Evolutionary conservation across 2,888 invertebrate species (phyloP).

Genomic region (Heliconius aoede): DNA sequence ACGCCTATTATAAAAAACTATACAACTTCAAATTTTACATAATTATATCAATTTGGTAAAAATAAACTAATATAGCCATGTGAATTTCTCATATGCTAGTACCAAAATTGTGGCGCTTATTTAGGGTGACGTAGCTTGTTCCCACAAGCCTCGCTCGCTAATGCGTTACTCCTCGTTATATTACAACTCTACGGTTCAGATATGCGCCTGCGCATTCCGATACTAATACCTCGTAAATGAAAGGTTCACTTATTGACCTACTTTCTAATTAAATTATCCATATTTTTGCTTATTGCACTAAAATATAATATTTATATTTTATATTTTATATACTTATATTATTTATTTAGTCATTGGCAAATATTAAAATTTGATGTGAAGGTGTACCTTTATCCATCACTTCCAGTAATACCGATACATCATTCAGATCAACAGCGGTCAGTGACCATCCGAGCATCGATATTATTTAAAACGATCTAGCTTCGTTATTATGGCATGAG

Average conservation of each 20-base stretch:
- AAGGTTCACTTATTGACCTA: slow-evolving; percentile 17
- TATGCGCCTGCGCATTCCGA: slow-evolving; percentile 35
- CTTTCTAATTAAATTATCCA: slow-evolving; percentile 12
- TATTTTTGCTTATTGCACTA: not conserved
- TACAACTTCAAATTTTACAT: slow-evolving; percentile 13
- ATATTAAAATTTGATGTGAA: not conserved
- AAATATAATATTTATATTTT: not conserved
- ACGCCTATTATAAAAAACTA: not conserved
- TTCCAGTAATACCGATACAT: not conserved
- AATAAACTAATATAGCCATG: slow-evolving; percentile 17
- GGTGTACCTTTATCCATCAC: not conserved
- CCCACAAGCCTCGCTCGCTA: slow-evolving; percentile 39
- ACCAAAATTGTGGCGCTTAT: slow-evolving; percentile 39
- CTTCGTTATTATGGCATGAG: slow-evolving; percentile 33
- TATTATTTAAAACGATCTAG: slow-evolving; percentile 37
- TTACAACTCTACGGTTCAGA: slow-evolving; percentile 4
- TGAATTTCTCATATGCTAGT: slow-evolving; percentile 19
- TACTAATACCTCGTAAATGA: slow-evolving; percentile 22
- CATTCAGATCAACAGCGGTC: slow-evolving; percentile 23
- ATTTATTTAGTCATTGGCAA: not conserved
- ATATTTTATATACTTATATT: not conserved
- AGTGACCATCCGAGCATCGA: slow-evolving; percentile 30
- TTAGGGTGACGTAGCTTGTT: slow-evolving; percentile 42
- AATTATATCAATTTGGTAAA: slow-evolving; percentile 26
- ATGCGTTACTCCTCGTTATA: slow-evolving; percentile 36